Conservation (phyloP, 2,888 invertebrate species). For the Caradrina clavipalpis region DNA sequence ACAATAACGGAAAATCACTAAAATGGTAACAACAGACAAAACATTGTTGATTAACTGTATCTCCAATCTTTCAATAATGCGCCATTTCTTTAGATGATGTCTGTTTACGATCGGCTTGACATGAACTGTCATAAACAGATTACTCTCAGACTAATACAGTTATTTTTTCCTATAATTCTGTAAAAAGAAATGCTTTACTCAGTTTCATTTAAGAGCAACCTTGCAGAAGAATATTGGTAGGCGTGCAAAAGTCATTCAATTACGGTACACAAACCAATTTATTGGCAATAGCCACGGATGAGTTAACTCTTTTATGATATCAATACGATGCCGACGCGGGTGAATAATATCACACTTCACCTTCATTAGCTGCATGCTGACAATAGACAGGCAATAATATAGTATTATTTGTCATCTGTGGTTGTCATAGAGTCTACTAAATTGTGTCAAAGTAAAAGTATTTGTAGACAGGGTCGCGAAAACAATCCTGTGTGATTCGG, state of each 20-base stretch:
- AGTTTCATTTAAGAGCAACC: slow-evolving; percentile 8
- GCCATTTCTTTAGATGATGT: slow-evolving; percentile 1
- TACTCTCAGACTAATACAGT: slow-evolving; percentile 3
- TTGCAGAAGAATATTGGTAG: slow-evolving; percentile 12
- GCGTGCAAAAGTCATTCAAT: slow-evolving; percentile 51
- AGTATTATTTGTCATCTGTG: not conserved
- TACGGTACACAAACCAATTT: slow-evolving; percentile 54
- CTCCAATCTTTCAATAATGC: not conserved
- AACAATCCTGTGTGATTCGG: not conserved
- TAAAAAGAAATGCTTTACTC: slow-evolving; percentile 9
- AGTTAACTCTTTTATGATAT: slow-evolving; percentile 58
- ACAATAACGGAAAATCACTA: not conserved
- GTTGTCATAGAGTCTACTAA: not conserved
- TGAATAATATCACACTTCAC: slow-evolving; percentile 36
- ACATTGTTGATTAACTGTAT: not conserved
- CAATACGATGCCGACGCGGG: slow-evolving; percentile 36
- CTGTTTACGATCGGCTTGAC: slow-evolving; percentile 17
- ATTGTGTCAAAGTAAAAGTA: not conserved
- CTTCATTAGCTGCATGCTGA: slow-evolving; percentile 16
- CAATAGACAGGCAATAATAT: not conserved
- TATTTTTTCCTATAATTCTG: not conserved
- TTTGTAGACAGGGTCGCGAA: not conserved
- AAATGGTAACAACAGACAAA: not conserved
- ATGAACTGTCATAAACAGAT: slow-evolving; percentile 38
- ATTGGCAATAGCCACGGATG: slow-evolving; percentile 45